Base-by-base conservation (phyloP, 2,888 invertebrate genomes). In the Clivina fossor region DNA sequence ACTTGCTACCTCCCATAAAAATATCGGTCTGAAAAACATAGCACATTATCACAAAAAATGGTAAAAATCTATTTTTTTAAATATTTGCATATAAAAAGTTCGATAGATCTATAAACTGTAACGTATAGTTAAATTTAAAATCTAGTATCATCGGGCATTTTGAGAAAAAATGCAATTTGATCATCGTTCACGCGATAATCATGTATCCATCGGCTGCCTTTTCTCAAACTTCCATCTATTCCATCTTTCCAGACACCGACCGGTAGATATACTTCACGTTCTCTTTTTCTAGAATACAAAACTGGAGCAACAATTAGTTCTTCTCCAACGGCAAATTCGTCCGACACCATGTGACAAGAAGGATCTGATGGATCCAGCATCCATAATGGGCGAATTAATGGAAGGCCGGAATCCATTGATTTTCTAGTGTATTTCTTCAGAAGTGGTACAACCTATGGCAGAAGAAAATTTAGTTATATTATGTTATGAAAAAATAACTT, bases 211-310 rank as follows among this genome's bases (percentile, higher is more conserved):
- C 93, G 81, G 61, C 86, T 91, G 1, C 94, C 93, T 67, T 93
- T 92, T 26, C 91, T 80, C 33, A 89, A 77, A 18, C 90, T 90
- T 0, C 88, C 87, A 69, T 92, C 91, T 63, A 92, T 89, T 9
- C 93, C 93, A 68, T 95, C 93, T 67, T 86, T 88, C 96, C 96
- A 96, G 0, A 92, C 87, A 0, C 95, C 97, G 19, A 86, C 86
- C 0, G 94, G 94, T 20, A 93, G 78, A 69, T 94, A 94, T 55
- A 96, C 88, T 76, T 88, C 93, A 60, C 88, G 78, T 61, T 85
- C 82, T 20, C 83, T 82, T 32, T 82, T 79, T 0, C 86, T 85
- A 0, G 83, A 79, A 47, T 84, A 77, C 24, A 94, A 71, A 43
- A 95, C 83, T 0, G 95, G 95, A 0, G 95, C 95, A 0, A 95